Evolutionary conservation across 2,797 vertebrate species (phyloP), one percentile per base, ranked within the genome.

Genomic region (Peromyscus melanophrys): DNA sequence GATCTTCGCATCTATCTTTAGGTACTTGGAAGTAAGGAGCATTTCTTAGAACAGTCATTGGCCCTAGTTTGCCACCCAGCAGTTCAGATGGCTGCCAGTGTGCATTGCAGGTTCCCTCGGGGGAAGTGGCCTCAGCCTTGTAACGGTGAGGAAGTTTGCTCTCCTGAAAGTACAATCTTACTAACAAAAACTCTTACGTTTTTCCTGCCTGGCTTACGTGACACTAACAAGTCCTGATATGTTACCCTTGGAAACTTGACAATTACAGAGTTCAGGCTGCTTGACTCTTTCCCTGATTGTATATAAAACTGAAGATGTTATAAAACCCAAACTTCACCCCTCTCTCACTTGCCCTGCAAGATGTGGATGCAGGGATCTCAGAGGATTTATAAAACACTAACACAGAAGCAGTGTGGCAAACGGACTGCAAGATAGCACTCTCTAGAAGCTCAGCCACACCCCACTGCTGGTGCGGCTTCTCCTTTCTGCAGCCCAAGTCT

Each of bases 211-310:
- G 57, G 40, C 89, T 85, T 86, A 82, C 57, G n/a, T 73, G 46
- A 77, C n/a, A 37, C 52, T 89, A 84, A 52, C 10, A 92, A 81
- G 14, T 13, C 37, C n/a, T 87, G 8, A 29, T 82, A 75, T 80
- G 4, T 73, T 94, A 43, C 49, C 49, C 67, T 46, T 65, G 77
- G 81, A 92, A 86, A 86, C 14, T 46, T 7, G 25, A 96, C 94
- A 88, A 40, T 43, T 80, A 12, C 13, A 57, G 27, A 21, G 2
- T 49, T 91, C 85, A 77, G 76, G 34, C 23, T 57, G 4, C 1
- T 69, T 83, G 81, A n/a, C 69, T 77, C 17, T 40, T 52, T 55
- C 69, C 61, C 37, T 83, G 61, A 40, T 12, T 19, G 1, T 55
- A 8, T 43, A 37, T 52, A 49, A 85, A 85, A 78, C 25, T 73